A percentile compares a stretch with the other conserved stretches of the same genome.
Conservation (phyloP, 2,888 invertebrate genomes). For the Oscheius sp. region DNA sequence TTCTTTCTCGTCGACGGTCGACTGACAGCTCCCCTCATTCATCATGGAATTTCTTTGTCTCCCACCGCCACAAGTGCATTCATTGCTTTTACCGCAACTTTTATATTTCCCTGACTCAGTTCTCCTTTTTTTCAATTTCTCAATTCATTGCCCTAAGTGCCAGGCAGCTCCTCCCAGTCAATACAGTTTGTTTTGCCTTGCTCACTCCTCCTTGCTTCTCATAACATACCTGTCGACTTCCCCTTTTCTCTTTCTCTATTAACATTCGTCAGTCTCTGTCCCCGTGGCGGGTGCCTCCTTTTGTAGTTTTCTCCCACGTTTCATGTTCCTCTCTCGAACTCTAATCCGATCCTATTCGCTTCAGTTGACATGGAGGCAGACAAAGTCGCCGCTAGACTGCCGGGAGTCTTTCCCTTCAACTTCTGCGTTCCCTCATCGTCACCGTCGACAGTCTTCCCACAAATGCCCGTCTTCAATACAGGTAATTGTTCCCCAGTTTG, state of each 20-base stretch:
- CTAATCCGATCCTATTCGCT: background rate
- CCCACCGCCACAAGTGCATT: background rate
- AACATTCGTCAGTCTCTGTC: conserved; percentile 6
- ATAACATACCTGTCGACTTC: background rate
- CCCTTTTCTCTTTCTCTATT: conserved; percentile 7
- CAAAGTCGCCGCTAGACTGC: conserved; percentile 43
- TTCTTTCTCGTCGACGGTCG: background rate
- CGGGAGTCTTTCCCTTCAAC: conserved; percentile 41
- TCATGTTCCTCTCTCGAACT: background rate
- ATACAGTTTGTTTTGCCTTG: background rate
- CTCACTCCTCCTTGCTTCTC: background rate
- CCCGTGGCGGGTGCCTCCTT: conserved; percentile 1
- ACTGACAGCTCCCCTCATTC: background rate
- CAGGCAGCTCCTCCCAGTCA: background rate
- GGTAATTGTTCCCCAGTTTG: background rate
- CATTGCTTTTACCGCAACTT: background rate
- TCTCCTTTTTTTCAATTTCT: background rate
- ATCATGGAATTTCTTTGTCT: background rate
- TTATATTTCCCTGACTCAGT: too few species aligned
- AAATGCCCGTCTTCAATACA: conserved; percentile 42
- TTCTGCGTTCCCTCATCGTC: conserved; percentile 43
- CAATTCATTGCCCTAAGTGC: too few species aligned
- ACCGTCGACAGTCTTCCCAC: conserved; percentile 51
- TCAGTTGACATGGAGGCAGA: conserved; percentile 40
- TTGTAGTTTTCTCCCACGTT: conserved; percentile 8